Evolutionary conservation across 2,888 invertebrate genomes (phyloP).

Genomic region (Agonopterix subpropinquella): DNA sequence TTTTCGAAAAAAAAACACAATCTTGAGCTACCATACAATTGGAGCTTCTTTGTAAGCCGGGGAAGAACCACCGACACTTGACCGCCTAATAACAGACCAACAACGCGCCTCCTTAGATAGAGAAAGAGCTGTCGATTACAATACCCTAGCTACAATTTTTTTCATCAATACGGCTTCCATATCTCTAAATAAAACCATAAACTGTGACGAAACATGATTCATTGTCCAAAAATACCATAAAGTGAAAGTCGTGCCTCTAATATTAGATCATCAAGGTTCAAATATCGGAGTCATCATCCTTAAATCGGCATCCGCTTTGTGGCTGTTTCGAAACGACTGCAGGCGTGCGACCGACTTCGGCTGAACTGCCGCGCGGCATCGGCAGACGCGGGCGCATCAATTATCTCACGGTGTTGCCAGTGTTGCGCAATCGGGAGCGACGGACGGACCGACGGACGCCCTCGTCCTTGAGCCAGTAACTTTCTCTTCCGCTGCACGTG

Average conservation of each 20-base stretch:
- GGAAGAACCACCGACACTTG: no score
- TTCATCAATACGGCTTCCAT: neutral
- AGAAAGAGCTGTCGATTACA: no score
- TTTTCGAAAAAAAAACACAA: no score
- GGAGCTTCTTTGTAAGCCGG: no score
- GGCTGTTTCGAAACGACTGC: slow-evolving; percentile 36
- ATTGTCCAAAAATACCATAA: neutral
- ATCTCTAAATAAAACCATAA: neutral
- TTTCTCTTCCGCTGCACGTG: slow-evolving; percentile 53
- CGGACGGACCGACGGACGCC: slow-evolving; percentile 19
- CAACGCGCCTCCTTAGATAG: no score
- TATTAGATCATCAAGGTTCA: slow-evolving; percentile 27
- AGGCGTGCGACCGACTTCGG: slow-evolving; percentile 1
- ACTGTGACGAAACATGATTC: neutral
- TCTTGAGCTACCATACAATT: no score
- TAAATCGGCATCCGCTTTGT: slow-evolving; percentile 47
- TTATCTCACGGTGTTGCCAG: slow-evolving; percentile 32
- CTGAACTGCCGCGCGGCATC: slow-evolving; percentile 8
- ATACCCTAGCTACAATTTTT: no score
- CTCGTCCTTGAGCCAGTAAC: slow-evolving; percentile 68
- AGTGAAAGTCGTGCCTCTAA: slow-evolving; percentile 31
- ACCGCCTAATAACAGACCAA: no score
- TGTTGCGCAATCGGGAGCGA: slow-evolving; percentile 55
- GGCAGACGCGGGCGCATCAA: slow-evolving; percentile 26
- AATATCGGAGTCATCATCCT: slow-evolving; percentile 55